Evolutionary conservation across 2,888 invertebrate species (phyloP).

Genomic region (Trissolcus brochymenae): DNA sequence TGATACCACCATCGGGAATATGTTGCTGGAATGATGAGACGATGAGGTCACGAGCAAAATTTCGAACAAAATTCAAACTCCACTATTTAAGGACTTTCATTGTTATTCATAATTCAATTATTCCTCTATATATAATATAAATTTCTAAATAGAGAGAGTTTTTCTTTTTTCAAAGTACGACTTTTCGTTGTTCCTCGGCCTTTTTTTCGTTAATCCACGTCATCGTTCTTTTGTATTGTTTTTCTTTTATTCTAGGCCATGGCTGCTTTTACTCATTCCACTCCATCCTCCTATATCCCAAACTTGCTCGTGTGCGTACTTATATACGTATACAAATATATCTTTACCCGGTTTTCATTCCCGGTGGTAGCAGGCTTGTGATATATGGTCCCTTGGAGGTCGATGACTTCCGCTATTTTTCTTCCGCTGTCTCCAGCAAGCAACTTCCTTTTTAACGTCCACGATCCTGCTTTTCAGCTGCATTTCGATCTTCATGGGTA

Average conservation of each 20-base stretch:
- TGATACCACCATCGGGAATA: constrained; percentile 56
- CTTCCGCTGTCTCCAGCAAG: constrained; percentile 80
- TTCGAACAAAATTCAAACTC: constrained; percentile 60
- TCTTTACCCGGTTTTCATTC: constrained; percentile 60
- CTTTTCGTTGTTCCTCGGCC: constrained; percentile 3
- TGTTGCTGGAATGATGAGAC: constrained; percentile 65
- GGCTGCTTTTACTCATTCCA: constrained; percentile 63
- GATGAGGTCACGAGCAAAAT: constrained; percentile 51
- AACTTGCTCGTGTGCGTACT: constrained; percentile 50
- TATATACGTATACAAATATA: constrained; percentile 57
- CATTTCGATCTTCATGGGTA: constrained; percentile 58
- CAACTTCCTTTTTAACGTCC: constrained; percentile 73
- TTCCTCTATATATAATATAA: too few species aligned
- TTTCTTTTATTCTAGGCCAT: constrained; percentile 55
- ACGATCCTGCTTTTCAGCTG: constrained; percentile 65
- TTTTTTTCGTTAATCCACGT: constrained; percentile 31
- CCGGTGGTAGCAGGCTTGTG: constrained; percentile 70
- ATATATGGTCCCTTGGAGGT: constrained; percentile 81
- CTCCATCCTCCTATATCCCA: constrained; percentile 58
- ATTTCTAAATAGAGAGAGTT: too few species aligned
- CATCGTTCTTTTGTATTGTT: constrained; percentile 43
- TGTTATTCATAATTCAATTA: too few species aligned
- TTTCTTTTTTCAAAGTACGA: background rate
- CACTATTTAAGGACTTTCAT: background rate
- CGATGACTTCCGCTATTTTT: constrained; percentile 81